Evolutionary conservation across 2,113 vertebrate species (phyloP).

Genomic region (Thomomys bottae): DNA sequence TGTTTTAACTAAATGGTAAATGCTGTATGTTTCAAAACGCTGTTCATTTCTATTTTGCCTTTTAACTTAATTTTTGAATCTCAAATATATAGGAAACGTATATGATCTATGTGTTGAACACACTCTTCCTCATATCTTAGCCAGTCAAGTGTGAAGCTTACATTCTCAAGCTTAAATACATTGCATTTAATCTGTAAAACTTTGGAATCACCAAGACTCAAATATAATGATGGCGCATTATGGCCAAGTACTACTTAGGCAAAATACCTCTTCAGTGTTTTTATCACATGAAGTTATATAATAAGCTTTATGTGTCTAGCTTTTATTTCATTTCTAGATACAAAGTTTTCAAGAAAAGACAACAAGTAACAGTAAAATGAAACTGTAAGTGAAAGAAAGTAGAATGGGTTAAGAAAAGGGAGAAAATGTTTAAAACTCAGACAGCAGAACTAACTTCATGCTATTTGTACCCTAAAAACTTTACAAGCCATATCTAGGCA

Average conservation of each 20-base stretch:
- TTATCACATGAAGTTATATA: not conserved
- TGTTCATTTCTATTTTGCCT: not conserved
- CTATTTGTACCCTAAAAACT: not conserved
- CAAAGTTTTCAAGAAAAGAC: conserved; percentile 15
- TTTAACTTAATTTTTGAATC: conserved; percentile 38
- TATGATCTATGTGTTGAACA: not conserved
- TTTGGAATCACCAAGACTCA: not conserved
- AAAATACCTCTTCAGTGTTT: not conserved
- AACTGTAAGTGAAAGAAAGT: not conserved
- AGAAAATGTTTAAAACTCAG: not conserved
- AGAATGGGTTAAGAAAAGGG: not conserved
- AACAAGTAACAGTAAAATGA: not conserved
- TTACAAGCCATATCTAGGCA: not conserved
- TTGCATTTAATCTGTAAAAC: not conserved
- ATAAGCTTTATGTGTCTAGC: not conserved
- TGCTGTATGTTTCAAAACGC: not conserved
- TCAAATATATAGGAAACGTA: conserved; percentile 4
- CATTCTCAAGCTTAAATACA: not conserved
- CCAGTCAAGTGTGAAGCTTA: not conserved
- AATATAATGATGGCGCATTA: too few relatives aligned
- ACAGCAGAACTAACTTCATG: not conserved
- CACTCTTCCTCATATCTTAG: not conserved
- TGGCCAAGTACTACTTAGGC: not conserved
- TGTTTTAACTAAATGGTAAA: not conserved
- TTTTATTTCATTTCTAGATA: conserved; percentile 30